Conservation (phyloP, 2,113 vertebrate genomes). For the Anseranas semipalmata region DNA sequence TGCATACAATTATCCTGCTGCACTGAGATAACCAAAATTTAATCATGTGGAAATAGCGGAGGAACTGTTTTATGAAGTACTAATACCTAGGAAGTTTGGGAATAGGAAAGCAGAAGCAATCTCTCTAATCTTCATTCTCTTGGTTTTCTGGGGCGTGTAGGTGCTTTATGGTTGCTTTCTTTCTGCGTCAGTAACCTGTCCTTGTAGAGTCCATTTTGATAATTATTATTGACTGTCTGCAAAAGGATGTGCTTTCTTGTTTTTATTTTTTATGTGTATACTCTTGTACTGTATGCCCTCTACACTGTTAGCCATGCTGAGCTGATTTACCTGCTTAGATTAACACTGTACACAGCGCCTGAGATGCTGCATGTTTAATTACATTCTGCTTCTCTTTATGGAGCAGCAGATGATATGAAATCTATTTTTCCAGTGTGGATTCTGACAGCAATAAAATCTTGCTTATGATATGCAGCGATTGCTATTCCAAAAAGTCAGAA, state of each 20-base stretch:
- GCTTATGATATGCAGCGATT: not conserved
- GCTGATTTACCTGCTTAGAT: not conserved
- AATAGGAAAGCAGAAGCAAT: not conserved
- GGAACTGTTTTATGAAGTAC: not conserved
- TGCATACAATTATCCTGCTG: not conserved
- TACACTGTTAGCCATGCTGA: not conserved
- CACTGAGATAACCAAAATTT: constrained; percentile 10
- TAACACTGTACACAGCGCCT: not conserved
- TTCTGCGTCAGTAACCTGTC: not conserved
- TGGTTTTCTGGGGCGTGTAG: not conserved
- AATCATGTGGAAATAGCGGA: constrained; percentile 5
- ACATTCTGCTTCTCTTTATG: not conserved
- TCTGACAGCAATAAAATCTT: not conserved
- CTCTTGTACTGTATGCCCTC: not conserved
- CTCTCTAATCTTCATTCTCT: not conserved
- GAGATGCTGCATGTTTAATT: constrained; percentile 30
- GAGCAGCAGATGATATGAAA: not conserved
- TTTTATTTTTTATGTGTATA: not conserved
- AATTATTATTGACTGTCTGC: not conserved
- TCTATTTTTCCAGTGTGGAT: not conserved
- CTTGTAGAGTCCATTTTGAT: constrained; percentile 2
- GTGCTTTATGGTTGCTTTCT: not conserved
- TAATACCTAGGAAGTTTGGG: not conserved
- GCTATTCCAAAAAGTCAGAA: not conserved
- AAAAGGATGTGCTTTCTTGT: not conserved